Conservation (phyloP, 2,113 vertebrate genomes). For the Archocentrus centrarchus region DNA sequence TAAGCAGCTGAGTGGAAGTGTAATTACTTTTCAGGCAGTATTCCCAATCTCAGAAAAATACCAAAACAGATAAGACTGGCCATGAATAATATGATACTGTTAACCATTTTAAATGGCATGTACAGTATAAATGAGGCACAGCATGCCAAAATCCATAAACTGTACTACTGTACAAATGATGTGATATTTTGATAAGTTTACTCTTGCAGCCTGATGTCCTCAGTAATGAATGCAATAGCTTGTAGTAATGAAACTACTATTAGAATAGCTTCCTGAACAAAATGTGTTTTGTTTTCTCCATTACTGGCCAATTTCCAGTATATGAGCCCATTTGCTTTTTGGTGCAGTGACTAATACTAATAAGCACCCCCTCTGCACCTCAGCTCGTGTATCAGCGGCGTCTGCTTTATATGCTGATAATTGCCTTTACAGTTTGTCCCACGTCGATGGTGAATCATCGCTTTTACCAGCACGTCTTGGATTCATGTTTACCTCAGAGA, state of each 20-base stretch:
- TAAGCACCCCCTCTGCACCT: conserved; percentile 44
- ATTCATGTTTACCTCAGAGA: conserved; percentile 50
- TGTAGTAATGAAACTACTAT: conserved; percentile 26
- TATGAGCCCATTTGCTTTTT: conserved; percentile 34
- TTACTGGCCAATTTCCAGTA: conserved; percentile 44
- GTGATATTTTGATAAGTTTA: conserved; percentile 14
- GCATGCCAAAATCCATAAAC: conserved; percentile 7
- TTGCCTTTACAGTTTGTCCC: conserved; percentile 49
- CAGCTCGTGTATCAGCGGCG: not conserved
- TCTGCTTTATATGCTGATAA: conserved; percentile 45
- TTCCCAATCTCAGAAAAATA: conserved; percentile 37
- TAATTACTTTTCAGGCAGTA: conserved; percentile 48
- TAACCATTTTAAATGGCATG: conserved; percentile 15
- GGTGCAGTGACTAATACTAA: conserved; percentile 49
- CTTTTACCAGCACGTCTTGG: not conserved
- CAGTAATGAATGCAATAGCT: conserved; percentile 14
- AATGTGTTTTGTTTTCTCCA: not conserved
- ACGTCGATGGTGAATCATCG: conserved; percentile 30
- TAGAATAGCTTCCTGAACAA: conserved; percentile 34
- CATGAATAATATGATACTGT: conserved; percentile 3
- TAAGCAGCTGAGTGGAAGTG: conserved; percentile 42
- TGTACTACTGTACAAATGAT: conserved; percentile 2
- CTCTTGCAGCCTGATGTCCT: not conserved
- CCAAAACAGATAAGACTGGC: conserved; percentile 5
- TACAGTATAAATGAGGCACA: conserved; percentile 18